Evolutionary conservation across 2,113 vertebrate genomes (phyloP).

Genomic region (Suricata suricatta): DNA sequence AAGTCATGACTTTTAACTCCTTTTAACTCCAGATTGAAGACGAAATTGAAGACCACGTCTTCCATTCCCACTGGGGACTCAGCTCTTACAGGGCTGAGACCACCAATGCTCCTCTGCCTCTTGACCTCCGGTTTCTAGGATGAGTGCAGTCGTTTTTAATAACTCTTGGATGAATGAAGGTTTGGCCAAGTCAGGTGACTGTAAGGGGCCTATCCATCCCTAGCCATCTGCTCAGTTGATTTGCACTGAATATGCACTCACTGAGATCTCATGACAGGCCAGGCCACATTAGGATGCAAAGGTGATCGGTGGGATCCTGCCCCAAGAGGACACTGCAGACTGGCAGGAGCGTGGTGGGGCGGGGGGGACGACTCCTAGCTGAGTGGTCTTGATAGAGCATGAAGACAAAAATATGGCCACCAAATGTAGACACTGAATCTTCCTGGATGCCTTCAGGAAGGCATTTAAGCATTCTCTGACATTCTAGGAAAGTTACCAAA

Average conservation of each 20-base stretch:
- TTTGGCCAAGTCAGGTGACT: conserved; percentile 1
- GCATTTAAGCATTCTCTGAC: conserved; percentile 38
- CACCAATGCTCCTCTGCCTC: background rate
- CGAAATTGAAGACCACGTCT: background rate
- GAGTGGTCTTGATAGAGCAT: background rate
- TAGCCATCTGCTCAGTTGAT: background rate
- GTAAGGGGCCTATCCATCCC: background rate
- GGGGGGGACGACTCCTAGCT: background rate
- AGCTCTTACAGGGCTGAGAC: background rate
- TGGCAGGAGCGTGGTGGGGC: no score
- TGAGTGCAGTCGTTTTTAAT: background rate
- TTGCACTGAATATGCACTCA: background rate
- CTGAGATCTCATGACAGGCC: background rate
- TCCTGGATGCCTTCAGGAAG: background rate
- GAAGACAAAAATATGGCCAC: conserved; percentile 41
- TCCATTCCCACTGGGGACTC: background rate
- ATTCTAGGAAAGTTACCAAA: conserved; percentile 62
- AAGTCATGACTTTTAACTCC: no score
- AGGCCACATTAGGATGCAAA: background rate
- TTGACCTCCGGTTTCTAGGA: conserved; percentile 19
- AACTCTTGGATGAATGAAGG: conserved; percentile 27
- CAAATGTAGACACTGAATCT: conserved; percentile 41
- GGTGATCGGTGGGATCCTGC: background rate
- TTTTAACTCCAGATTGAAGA: background rate
- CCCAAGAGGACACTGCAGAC: background rate